Evolutionary conservation across 2,888 invertebrate genomes (phyloP), one percentile per base, ranked within the genome.

Genomic region (Clostera curtula): DNA sequence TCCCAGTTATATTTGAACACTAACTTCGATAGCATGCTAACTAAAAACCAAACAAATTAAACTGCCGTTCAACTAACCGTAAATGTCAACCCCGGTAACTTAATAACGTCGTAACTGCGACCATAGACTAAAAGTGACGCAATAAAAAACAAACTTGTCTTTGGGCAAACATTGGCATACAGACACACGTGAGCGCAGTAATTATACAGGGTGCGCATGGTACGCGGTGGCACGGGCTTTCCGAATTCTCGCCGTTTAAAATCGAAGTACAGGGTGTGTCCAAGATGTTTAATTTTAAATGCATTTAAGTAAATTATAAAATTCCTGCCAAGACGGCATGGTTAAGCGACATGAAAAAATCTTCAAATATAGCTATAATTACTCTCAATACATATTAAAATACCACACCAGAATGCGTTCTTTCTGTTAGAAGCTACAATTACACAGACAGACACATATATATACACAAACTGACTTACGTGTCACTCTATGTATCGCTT

Each of bases 161-260:
- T 15, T 33, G 27, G 40, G 26, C 30, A 34, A 41, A 36, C 39
- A 49, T 49, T 35, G 35, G 23, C 28, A 58, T 64, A 69, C 56
- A 57, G 46, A 41, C 64, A 76, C 62, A 76, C 71, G 65, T 67
- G 68, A 44, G 58, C 62, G 67, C 49, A 56, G 72, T 71, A 82
- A 80, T 80, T 80, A 80, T 68, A 72, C 67, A 64, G 65, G 59
- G 56, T 61, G 67, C 49, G 45, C 50, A 58, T 56, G 62, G 68
- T 57, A 60, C 74, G 52, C 73, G 66, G 77, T 77, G 82, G 82
- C 56, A 80, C 80, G 61, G 61, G 50, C 47, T 50, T 54, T 67
- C 79, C 79, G 74, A 80, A 79, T 76, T 80, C 70, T 59, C 72
- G 62, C 67, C 63, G 47, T 52, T 54, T 57, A 56, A 46, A 48